Evolutionary conservation across 1,140 invertebrate genomes (phyloP).

Genomic region (Hycleus cichorii): DNA sequence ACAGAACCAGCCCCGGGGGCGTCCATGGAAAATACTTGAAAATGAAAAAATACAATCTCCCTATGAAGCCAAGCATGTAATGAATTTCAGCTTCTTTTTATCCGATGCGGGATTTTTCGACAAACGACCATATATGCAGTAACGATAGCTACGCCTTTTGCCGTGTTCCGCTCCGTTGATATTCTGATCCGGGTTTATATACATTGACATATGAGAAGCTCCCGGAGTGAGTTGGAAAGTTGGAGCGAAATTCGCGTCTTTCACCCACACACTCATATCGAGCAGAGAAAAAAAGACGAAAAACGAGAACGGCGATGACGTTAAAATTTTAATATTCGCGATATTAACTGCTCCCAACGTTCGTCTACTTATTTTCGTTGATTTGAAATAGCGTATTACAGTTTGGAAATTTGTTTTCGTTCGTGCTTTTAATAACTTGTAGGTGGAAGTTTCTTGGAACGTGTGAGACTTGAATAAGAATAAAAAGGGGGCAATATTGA

Average conservation of each 20-base stretch:
- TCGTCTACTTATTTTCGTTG: too few species aligned
- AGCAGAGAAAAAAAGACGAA: not conserved
- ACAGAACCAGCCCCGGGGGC: conserved; percentile 15
- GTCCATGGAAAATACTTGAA: conserved; percentile 28
- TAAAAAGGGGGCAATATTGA: too few species aligned
- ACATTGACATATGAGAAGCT: conserved; percentile 33
- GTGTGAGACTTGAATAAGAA: too few species aligned
- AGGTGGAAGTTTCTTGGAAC: too few species aligned
- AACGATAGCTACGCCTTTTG: conserved; percentile 1
- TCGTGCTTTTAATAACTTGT: too few species aligned
- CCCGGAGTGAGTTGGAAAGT: conserved; percentile 19
- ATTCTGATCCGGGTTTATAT: conserved; percentile 13
- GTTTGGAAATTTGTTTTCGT: too few species aligned
- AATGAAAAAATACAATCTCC: conserved; percentile 36
- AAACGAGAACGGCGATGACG: conserved; percentile 5
- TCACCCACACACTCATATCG: not conserved
- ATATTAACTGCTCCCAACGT: conserved; percentile 16
- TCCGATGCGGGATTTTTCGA: conserved; percentile 21
- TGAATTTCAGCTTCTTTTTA: conserved; percentile 34
- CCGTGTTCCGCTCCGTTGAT: conserved; percentile 22
- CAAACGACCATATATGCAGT: not conserved
- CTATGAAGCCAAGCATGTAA: conserved; percentile 37
- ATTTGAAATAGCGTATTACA: too few species aligned
- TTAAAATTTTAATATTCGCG: conserved; percentile 32
- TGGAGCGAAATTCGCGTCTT: conserved; percentile 9